Percentiles rank a stretch among this genome's conserved stretches.
phyloP scores from a whole-genome alignment of 2,888 invertebrate genomes.

The Calliphora vomitoria region DNA sequence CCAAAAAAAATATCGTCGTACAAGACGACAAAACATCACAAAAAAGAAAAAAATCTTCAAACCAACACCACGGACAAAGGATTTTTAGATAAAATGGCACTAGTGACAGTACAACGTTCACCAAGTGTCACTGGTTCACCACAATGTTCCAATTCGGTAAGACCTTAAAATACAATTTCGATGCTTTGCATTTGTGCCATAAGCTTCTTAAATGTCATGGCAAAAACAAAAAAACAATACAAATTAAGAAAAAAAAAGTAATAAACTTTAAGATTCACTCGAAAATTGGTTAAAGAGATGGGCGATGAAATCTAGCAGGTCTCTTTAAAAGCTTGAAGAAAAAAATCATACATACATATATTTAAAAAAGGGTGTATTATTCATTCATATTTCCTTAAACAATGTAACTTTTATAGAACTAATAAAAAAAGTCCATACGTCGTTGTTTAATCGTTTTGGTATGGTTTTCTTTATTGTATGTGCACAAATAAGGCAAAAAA shows the following conservation, averaged over 20 bases:
- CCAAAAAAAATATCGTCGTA: conserved; percentile 19
- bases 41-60: conserved; percentile 18
- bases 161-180: conserved; percentile 70
- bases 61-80: conserved; percentile 55
- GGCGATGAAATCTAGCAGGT: conserved; percentile 18
- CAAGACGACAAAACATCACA: conserved; percentile 26
- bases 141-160: conserved; percentile 84
- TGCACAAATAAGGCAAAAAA: conserved; percentile 77
- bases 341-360: not conserved
- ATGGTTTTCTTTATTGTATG: conserved; percentile 69
- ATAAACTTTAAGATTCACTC: conserved; percentile 1
- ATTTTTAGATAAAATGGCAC: conserved; percentile 86
- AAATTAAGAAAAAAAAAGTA: not conserved
- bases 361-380: conserved; percentile 68
- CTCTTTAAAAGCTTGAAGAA: not conserved
- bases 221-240: conserved; percentile 26
- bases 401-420: conserved; percentile 52
- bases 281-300: conserved; percentile 3
- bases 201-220: conserved; percentile 66
- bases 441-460: conserved; percentile 63
- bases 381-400: conserved; percentile 51
- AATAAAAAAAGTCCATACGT: conserved; percentile 34
- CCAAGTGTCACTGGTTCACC: conserved; percentile 89
- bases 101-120: conserved; percentile 90
- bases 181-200: conserved; percentile 25